A percentile compares a stretch with the other conserved stretches of the same genome.
Evolutionary conservation across 1,140 invertebrate species (phyloP).

Genomic region (Penaeus chinensis): DNA sequence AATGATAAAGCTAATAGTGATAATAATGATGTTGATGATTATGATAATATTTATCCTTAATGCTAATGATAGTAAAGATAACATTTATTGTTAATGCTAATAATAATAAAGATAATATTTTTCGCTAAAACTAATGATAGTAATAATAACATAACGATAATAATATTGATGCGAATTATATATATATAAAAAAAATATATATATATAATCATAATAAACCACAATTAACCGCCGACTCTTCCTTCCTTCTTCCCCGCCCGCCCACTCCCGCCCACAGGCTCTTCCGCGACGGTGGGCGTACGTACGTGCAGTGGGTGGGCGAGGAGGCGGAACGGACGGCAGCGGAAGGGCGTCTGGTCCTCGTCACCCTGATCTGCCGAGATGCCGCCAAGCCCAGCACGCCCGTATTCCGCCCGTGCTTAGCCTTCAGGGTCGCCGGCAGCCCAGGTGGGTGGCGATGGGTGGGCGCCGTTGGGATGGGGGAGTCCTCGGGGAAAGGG

Average conservation of each 20-base stretch:
- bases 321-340: constrained; percentile 77
- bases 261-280: constrained; percentile 66
- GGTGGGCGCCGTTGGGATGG: neutral
- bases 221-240: neutral
- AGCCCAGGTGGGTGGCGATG: constrained; percentile 75
- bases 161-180: no score
- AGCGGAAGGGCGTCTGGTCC: constrained; percentile 82
- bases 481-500: no score
- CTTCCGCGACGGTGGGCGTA: constrained; percentile 70
- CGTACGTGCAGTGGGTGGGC: constrained; percentile 80
- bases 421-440: constrained; percentile 85
- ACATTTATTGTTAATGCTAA: no score
- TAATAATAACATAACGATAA: no score
- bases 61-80: no score
- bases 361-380: constrained; percentile 82
- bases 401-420: constrained; percentile 79
- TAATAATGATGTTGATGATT: no score
- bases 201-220: neutral
- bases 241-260: no score
- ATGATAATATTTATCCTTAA: no score
- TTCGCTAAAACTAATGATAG: no score
- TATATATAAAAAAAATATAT: no score
- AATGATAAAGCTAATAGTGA: no score
- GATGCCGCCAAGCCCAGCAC: constrained; percentile 74
- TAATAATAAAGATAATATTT: no score